Evolutionary conservation across 1,140 invertebrate species (phyloP).

Genomic region (Wasmannia auropunctata): DNA sequence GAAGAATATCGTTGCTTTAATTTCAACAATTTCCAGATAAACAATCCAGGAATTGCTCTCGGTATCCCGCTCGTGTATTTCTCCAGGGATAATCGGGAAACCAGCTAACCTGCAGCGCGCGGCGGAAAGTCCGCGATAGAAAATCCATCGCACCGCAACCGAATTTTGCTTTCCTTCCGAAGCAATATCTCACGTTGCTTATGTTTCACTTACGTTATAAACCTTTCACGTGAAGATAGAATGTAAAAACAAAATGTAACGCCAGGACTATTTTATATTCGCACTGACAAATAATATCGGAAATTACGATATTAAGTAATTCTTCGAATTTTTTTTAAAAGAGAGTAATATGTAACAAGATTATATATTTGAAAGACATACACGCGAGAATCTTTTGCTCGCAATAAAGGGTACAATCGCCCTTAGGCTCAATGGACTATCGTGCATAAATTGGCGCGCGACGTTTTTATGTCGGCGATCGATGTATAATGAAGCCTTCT

Average conservation of each 20-base stretch:
- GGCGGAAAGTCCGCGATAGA: background rate
- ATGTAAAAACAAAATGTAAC: background rate
- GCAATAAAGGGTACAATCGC: background rate
- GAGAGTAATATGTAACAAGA: background rate
- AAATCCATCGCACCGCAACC: slow-evolving; percentile 43
- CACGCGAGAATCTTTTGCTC: background rate
- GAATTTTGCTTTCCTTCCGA: slow-evolving; percentile 24
- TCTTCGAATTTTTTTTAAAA: background rate
- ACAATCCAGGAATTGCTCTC: slow-evolving; percentile 71
- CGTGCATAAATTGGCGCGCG: background rate
- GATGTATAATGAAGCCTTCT: slow-evolving; percentile 1
- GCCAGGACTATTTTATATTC: background rate
- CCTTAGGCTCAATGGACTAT: background rate
- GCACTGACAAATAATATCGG: background rate
- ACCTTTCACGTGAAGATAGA: background rate
- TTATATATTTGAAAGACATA: background rate
- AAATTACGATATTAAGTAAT: background rate
- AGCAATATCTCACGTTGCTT: slow-evolving; percentile 32
- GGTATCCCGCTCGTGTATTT: slow-evolving; percentile 63
- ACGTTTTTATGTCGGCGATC: background rate
- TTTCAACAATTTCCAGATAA: slow-evolving; percentile 67
- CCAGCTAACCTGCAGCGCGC: background rate
- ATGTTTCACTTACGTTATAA: slow-evolving; percentile 34
- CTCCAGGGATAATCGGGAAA: slow-evolving; percentile 64
- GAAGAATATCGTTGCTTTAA: slow-evolving; percentile 62